Evolutionary conservation across 2,113 vertebrate species (phyloP).

Genomic region (Misgurnus mizolepis): DNA sequence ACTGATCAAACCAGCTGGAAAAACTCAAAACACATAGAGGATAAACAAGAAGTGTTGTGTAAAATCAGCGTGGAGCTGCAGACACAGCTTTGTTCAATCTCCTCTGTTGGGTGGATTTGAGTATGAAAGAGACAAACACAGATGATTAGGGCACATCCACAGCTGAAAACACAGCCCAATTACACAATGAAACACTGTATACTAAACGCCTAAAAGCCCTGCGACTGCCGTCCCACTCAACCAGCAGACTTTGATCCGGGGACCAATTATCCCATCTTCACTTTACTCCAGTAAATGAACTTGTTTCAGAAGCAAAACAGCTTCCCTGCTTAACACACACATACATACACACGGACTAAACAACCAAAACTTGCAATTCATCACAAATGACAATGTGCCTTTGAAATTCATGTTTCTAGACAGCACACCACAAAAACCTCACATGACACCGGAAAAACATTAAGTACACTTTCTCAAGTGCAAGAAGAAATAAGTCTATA

Average conservation of each 20-base stretch:
- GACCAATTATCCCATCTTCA: conserved; percentile 59
- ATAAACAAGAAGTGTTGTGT: neutral
- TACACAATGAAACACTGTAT: neutral
- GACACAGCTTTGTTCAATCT: neutral
- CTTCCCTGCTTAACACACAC: neutral
- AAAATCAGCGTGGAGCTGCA: neutral
- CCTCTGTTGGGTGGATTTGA: neutral
- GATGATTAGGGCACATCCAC: conserved; percentile 42
- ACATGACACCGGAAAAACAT: neutral
- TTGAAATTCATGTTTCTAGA: neutral
- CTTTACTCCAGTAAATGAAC: conserved; percentile 42
- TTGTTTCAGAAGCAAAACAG: conserved; percentile 23
- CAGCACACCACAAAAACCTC: neutral
- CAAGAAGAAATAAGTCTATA: neutral
- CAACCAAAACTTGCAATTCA: conserved; percentile 1
- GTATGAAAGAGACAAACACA: conserved; percentile 18
- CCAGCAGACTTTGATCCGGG: conserved; percentile 54
- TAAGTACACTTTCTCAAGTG: no score
- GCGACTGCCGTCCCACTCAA: conserved; percentile 20
- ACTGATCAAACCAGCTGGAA: neutral
- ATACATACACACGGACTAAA: neutral
- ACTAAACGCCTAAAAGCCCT: neutral
- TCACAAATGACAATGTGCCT: neutral
- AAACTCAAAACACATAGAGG: neutral
- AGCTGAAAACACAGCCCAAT: conserved; percentile 23